Conservation (phyloP, 1,140 invertebrate species). For the Cephus cinctus region DNA sequence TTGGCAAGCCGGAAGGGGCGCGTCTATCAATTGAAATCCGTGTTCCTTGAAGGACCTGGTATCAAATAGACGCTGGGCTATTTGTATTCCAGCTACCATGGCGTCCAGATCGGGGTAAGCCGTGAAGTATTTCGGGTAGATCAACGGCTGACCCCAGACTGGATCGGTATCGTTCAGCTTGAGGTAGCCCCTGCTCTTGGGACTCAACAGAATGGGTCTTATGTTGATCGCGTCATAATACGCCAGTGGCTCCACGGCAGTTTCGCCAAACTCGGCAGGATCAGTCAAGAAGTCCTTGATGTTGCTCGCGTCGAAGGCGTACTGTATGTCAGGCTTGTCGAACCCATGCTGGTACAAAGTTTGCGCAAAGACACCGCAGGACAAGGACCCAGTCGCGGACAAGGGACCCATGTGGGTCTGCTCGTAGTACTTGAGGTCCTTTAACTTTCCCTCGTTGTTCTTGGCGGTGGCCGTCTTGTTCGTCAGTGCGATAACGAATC, state of each 20-base stretch:
- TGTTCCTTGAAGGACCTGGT: slow-evolving; percentile 30
- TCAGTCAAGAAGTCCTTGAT: slow-evolving; percentile 36
- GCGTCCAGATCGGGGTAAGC: slow-evolving; percentile 49
- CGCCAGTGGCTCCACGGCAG: slow-evolving; percentile 31
- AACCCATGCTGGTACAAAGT: slow-evolving; percentile 32
- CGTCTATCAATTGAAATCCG: slow-evolving; percentile 26
- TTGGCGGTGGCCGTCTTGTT: slow-evolving; percentile 56
- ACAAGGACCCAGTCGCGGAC: slow-evolving; percentile 38
- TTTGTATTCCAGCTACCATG: slow-evolving; percentile 51
- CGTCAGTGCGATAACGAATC: slow-evolving; percentile 53
- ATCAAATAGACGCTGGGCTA: slow-evolving; percentile 26
- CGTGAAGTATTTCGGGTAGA: slow-evolving; percentile 62
- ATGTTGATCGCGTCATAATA: slow-evolving; percentile 50
- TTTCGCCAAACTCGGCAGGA: slow-evolving; percentile 36
- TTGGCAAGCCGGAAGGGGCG: slow-evolving; percentile 36
- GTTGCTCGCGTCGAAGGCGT: slow-evolving; percentile 58
- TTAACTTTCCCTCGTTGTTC: slow-evolving; percentile 52
- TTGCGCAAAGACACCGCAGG: slow-evolving; percentile 39
- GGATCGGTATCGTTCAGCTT: slow-evolving; percentile 59
- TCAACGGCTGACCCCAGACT: slow-evolving; percentile 57
- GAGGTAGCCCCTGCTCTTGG: slow-evolving; percentile 58
- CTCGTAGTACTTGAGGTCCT: slow-evolving; percentile 56
- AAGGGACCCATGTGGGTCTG: slow-evolving; percentile 39
- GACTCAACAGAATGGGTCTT: slow-evolving; percentile 52
- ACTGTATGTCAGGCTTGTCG: slow-evolving; percentile 65